Base-by-base conservation (phyloP, 2,888 invertebrate genomes). In the Brachypterus glaber region DNA sequence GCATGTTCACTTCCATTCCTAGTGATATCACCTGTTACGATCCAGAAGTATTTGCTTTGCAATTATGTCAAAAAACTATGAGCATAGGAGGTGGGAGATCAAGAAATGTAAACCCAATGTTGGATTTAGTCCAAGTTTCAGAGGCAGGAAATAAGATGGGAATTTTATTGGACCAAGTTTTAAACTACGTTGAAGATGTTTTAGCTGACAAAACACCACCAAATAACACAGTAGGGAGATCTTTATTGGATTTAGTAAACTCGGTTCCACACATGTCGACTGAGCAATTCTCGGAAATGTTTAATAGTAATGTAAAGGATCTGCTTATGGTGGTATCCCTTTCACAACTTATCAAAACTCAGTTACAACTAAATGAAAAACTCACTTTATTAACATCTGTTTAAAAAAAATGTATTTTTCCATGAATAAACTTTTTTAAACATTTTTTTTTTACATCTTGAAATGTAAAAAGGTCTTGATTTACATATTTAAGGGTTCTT, bases 301-400 rank as follows among this genome's bases (percentile, higher is more conserved):
- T 97, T 63, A 95, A 95, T 62, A 84, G 91, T 51, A 90, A 91
- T 59, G 87, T 96, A 63, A 95, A 97, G 69, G 97, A 97, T 71
- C 75, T 97, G 53, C 73, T 97, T 55, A 97, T 98, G 97, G 92
- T 91, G 27, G 83, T 93, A 53, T 95, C 96, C 30, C 73, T 98
- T 42, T 89, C 96, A 9, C 95, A 96, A 60, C 73, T 98, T 42
- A 90, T 93, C 57, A 91, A 93, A 69, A 93, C 96, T 2, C 96
- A 98, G 67, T 74, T 97, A 54, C 88, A 91, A 59, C 73, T 98
- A 37, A 95, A 96, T 67, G 97, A 98, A 69, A 96, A 96, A 67
- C 74, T 98, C 30, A 88, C 88, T 4, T 74, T 88, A 51, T 73
- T 90, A 49, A 87, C 86, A 30, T 80, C 86, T 17, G 63, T 74